These are phyloP conservation scores for Nysson spinosus DNA, from an alignment of 2,888 invertebrate species.

Conservation along the genomic window DNA sequence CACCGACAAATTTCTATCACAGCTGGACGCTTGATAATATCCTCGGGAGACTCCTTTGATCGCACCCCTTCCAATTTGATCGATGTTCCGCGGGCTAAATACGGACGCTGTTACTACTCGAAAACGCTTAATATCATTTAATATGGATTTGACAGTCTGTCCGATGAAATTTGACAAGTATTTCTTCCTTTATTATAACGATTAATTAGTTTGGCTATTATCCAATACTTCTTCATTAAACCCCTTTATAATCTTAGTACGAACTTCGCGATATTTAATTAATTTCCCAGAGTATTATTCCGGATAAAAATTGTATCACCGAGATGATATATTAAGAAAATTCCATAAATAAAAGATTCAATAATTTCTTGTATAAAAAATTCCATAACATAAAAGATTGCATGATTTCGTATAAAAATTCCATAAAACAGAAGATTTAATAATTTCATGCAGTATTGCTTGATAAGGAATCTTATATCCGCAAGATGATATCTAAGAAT, in stretches of 20 bases:
- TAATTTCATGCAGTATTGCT: too few relatives aligned
- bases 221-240: too few relatives aligned
- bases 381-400: too few relatives aligned
- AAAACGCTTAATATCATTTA: background rate
- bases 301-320: background rate
- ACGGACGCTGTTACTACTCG: background rate
- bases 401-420: too few relatives aligned
- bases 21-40: constrained; percentile 6
- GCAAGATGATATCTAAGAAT: too few relatives aligned
- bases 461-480: background rate
- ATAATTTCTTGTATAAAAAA: too few relatives aligned
- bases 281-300: too few relatives aligned
- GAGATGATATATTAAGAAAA: background rate
- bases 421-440: too few relatives aligned
- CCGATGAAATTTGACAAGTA: background rate
- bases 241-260: too few relatives aligned
- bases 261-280: too few relatives aligned
- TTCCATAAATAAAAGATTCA: background rate
- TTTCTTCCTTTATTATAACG: too few relatives aligned
- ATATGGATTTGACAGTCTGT: constrained; percentile 22
- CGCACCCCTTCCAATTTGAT: constrained; percentile 24
- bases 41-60: constrained; percentile 4
- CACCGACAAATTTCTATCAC: constrained; percentile 31
- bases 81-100: constrained; percentile 27
- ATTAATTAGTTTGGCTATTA: too few relatives aligned